A percentile compares a stretch with the other conserved stretches of the same genome.
These are phyloP conservation scores for Aix galericulata DNA, from an alignment of 2,113 vertebrate genomes.

Conservation along the genomic window DNA sequence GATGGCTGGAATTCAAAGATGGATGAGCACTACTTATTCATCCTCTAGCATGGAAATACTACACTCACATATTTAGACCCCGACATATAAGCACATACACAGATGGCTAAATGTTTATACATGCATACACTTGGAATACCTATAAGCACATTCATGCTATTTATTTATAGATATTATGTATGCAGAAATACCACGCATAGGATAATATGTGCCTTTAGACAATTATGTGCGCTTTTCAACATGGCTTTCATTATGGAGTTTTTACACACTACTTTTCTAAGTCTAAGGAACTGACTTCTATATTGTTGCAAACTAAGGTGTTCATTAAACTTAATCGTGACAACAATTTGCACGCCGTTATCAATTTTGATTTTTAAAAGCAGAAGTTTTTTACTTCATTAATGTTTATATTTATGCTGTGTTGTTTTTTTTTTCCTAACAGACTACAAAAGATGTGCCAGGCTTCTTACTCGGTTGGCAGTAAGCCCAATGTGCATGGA, in stretches of 20 bases:
- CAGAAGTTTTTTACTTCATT: not conserved
- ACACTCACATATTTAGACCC: not conserved
- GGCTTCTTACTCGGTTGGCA: slow-evolving; percentile 92
- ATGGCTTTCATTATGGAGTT: not conserved
- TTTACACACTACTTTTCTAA: not conserved
- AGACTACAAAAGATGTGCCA: slow-evolving; percentile 95
- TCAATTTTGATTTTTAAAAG: not conserved
- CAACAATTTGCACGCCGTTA: not conserved
- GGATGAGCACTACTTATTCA: not conserved
- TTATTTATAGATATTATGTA: not conserved
- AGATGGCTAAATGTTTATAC: not conserved
- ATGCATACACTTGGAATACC: not conserved
- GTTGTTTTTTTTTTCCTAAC: slow-evolving; percentile 45
- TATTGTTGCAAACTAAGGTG: not conserved
- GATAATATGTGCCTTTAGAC: not conserved
- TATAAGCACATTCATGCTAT: not conserved
- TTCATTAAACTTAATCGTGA: not conserved
- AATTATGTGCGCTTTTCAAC: not conserved
- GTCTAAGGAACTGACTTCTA: not conserved
- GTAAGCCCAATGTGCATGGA: slow-evolving; percentile 90
- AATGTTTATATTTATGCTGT: not conserved
- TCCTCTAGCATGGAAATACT: not conserved
- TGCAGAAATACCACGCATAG: not conserved
- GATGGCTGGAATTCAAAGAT: not conserved
- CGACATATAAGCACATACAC: not conserved